A percentile compares a stretch with the other conserved stretches of the same genome.
phyloP scores from a whole-genome alignment of 2,797 vertebrate genomes.

The Lithobates sylvaticus region DNA sequence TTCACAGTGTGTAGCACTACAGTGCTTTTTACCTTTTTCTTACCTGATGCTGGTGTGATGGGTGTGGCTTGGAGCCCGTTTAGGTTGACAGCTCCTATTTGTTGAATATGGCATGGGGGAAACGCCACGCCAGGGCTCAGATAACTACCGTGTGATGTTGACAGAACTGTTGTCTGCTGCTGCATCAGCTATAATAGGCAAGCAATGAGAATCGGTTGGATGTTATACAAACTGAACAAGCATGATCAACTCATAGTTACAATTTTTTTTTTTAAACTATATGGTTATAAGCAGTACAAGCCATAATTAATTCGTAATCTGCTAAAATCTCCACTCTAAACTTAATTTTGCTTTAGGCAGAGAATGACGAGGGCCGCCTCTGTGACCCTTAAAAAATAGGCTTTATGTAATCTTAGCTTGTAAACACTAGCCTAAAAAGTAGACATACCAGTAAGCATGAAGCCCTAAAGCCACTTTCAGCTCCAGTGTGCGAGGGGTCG shows the following conservation, averaged over 20 bases:
- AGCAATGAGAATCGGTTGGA: background rate
- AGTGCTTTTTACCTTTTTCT: constrained; percentile 60
- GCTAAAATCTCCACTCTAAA: too few species aligned
- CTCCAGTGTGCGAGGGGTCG: too few species aligned
- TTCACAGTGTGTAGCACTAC: background rate
- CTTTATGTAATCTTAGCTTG: background rate
- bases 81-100: constrained; percentile 96
- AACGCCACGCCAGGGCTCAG: constrained; percentile 92
- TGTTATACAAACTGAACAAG: background rate
- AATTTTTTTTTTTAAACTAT: background rate
- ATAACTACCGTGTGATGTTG: constrained; percentile 94
- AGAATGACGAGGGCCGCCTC: too few species aligned
- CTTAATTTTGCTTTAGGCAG: too few species aligned
- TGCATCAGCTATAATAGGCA: constrained; percentile 90
- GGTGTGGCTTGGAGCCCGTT: constrained; percentile 90
- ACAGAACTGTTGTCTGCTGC: constrained; percentile 96
- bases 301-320: background rate
- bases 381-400: background rate
- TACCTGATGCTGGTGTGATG: constrained; percentile 90
- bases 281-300: background rate
- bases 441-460: background rate
- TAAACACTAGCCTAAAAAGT: background rate
- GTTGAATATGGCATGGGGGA: constrained; percentile 95
- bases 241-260: background rate
- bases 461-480: too few species aligned